These are phyloP conservation scores for Etia nguti DNA, from an alignment of 2,113 vertebrate species.

Conservation along the genomic window DNA sequence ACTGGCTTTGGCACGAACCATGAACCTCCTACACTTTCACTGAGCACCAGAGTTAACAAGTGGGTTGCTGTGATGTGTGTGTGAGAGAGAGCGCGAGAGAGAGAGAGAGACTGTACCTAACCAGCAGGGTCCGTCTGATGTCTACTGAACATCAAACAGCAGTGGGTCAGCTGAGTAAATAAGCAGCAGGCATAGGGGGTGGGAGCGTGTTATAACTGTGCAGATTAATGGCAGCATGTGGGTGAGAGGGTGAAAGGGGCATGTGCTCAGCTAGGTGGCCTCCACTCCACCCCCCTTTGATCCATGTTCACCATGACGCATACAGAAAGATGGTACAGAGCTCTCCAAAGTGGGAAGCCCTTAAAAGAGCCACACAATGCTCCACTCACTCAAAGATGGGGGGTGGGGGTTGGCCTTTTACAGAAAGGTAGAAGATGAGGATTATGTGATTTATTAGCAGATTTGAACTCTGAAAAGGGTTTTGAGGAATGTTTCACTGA, in stretches of 20 bases:
- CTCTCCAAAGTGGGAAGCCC: slow-evolving; percentile 29
- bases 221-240: slow-evolving; percentile 65
- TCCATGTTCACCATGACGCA: slow-evolving; percentile 22
- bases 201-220: slow-evolving; percentile 18
- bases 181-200: slow-evolving; percentile 28
- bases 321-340: slow-evolving; percentile 36
- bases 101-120: slow-evolving; percentile 3
- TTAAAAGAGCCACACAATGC: slow-evolving; percentile 55
- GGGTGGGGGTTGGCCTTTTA: not conserved
- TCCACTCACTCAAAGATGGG: slow-evolving; percentile 23
- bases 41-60: slow-evolving; percentile 31
- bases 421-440: slow-evolving; percentile 49
- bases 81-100: not conserved
- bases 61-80: slow-evolving; percentile 15
- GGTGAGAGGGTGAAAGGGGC: slow-evolving; percentile 65
- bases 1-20: slow-evolving; percentile 59
- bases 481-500: slow-evolving; percentile 52
- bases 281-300: slow-evolving; percentile 50
- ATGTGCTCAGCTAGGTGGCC: slow-evolving; percentile 41
- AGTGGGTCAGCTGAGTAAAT: slow-evolving; percentile 69
- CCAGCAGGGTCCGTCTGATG: slow-evolving; percentile 21
- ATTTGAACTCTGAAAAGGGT: slow-evolving; percentile 45
- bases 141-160: slow-evolving; percentile 59
- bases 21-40: slow-evolving; percentile 41
- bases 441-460: slow-evolving; percentile 67